phyloP scores from a whole-genome alignment of 2,888 invertebrate genomes.

The Petrolisthes manimaculis region DNA sequence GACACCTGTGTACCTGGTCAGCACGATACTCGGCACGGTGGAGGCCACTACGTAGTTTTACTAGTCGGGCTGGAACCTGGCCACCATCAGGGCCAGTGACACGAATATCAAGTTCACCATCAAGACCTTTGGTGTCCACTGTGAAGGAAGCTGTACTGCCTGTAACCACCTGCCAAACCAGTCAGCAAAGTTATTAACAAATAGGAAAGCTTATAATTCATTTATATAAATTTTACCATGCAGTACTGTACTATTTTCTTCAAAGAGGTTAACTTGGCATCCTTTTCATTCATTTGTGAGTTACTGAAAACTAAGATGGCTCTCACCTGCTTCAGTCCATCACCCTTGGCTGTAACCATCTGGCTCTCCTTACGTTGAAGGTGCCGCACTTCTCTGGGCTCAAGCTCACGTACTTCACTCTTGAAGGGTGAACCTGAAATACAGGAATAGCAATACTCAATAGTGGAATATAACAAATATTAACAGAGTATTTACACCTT shows the following conservation, averaged over 20 bases:
- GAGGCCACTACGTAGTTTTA: constrained; percentile 70
- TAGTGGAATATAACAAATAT: too few relatives aligned
- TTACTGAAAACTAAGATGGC: neutral
- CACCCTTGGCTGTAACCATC: constrained; percentile 69
- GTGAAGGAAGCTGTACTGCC: constrained; percentile 71
- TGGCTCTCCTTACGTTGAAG: constrained; percentile 67
- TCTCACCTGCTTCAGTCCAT: constrained; percentile 69
- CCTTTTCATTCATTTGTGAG: neutral
- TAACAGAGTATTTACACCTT: too few relatives aligned
- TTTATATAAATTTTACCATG: neutral
- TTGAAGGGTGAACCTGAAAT: constrained; percentile 85
- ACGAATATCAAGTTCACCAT: constrained; percentile 71
- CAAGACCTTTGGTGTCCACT: constrained; percentile 72
- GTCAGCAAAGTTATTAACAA: too few relatives aligned
- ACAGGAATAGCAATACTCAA: too few relatives aligned
- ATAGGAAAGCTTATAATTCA: neutral
- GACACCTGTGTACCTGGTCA: constrained; percentile 76
- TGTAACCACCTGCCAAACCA: constrained; percentile 69
- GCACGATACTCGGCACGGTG: constrained; percentile 82
- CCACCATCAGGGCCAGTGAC: constrained; percentile 73
- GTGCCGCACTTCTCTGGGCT: constrained; percentile 67
- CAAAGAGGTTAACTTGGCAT: neutral
- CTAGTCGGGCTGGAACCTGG: constrained; percentile 71
- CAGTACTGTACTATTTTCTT: neutral
- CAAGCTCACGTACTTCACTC: constrained; percentile 73